These are phyloP conservation scores for Melieria picta DNA, from an alignment of 2,888 invertebrate species.

Conservation along the genomic window DNA sequence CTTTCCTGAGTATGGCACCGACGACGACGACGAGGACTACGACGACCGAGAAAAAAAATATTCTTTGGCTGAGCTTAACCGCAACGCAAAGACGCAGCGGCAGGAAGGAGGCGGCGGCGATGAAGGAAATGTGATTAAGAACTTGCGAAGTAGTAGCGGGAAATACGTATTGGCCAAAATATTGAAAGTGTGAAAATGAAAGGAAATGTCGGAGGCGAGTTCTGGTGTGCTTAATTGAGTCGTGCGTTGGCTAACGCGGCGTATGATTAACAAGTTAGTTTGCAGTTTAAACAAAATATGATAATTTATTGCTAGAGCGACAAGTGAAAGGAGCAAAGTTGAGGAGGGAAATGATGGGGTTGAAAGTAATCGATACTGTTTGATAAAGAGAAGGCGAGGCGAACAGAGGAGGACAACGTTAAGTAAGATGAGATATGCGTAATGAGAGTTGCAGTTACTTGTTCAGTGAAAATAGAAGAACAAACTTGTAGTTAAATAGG, in stretches of 20 bases:
- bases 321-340: too few species aligned
- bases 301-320: too few species aligned
- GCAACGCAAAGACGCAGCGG: background rate
- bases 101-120: background rate
- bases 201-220: background rate
- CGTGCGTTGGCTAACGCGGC: slow-evolving; percentile 6
- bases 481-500: too few species aligned
- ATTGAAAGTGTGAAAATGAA: background rate
- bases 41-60: background rate
- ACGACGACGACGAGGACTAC: too few species aligned
- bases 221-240: slow-evolving; percentile 3
- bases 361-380: too few species aligned
- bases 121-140: background rate
- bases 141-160: slow-evolving; percentile 8
- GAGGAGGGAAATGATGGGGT: too few species aligned
- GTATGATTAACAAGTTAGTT: slow-evolving; percentile 4
- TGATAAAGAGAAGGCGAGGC: too few species aligned
- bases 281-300: background rate
- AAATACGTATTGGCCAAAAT: background rate
- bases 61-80: background rate
- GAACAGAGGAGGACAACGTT: too few species aligned
- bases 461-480: too few species aligned
- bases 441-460: too few species aligned
- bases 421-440: too few species aligned
- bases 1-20: background rate